Base-by-base conservation (phyloP, 2,888 invertebrate species). In the Leucophora obtusa region DNA sequence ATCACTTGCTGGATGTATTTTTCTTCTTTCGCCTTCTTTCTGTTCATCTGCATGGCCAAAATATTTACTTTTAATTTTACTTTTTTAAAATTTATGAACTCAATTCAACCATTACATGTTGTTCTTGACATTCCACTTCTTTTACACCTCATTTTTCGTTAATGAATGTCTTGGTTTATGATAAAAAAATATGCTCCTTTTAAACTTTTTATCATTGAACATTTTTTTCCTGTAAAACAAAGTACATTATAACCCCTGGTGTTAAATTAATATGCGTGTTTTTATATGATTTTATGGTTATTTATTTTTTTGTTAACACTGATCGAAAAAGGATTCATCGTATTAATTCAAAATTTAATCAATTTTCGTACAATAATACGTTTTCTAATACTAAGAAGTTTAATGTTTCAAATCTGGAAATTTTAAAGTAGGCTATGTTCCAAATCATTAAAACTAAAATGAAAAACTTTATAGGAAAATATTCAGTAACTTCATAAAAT, bases 81-180 rank as follows among this genome's bases (percentile, higher is more conserved):
- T 65, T 35, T 6, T 73, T 66, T n/a, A 59, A 58, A 51, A 14
- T 11, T 11, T 38, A 14, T 14, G 2, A 47, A 28, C 14, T 47
- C 15, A n/a, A 47, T n/a, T 3, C 18, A 21, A 24, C 11, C 17
- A 15, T 18, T 33, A n/a, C 54, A 17, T 7, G 66, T 28, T 72
- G 33, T 66, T 71, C 71, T 72, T 66, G 72, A 68, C 2, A 18
- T 60, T 33, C 50, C 33, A 18, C 17, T 18, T 21, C 33, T 53
- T 47, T 60, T 53, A n/a, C 28, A n/a, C 43, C 54, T 7, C 1
- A 1, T 54, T 60, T 60, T 56, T 18, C n/a, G 7, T n/a, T 56
- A 65, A 68, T 66, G 54, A 59, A 72, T 53, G 66, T 72, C 71
- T 68, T 78, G 71, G 66, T 18, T 28, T 60, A 18, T 2, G 35